Evolutionary conservation across 2,888 invertebrate species (phyloP).

Genomic region (Ganaspis brasiliensis): DNA sequence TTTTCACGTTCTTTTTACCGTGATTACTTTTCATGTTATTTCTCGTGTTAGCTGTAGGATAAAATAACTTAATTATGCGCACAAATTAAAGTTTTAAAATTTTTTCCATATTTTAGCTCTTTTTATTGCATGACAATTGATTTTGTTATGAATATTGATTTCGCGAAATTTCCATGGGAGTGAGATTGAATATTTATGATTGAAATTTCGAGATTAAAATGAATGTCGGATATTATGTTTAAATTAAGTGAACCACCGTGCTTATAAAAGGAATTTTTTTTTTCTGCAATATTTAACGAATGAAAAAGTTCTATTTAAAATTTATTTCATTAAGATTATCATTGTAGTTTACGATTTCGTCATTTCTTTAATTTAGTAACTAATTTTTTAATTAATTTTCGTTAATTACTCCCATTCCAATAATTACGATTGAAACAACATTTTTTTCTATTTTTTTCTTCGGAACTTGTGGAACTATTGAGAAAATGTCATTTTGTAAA

Average conservation of each 20-base stretch:
- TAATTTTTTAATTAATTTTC: too few relatives aligned
- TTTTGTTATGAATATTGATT: constrained; percentile 10
- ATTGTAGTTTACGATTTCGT: too few relatives aligned
- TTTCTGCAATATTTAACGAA: neutral
- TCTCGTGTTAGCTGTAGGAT: neutral
- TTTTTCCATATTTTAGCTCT: neutral
- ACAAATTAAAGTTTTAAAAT: neutral
- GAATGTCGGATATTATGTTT: neutral
- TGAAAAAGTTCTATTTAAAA: too few relatives aligned
- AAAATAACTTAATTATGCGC: too few relatives aligned
- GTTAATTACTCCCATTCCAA: too few relatives aligned
- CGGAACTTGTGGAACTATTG: too few relatives aligned
- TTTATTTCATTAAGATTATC: too few relatives aligned
- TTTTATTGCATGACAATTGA: neutral
- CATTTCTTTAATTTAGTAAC: too few relatives aligned
- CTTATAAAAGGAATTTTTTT: neutral
- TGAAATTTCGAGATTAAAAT: neutral
- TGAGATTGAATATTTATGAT: constrained; percentile 17
- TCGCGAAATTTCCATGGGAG: neutral
- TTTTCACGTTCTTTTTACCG: too few relatives aligned
- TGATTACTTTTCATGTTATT: neutral
- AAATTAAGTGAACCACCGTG: neutral
- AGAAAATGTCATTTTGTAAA: too few relatives aligned
- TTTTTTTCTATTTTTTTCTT: neutral
- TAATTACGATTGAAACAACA: too few relatives aligned